Base-by-base conservation (phyloP, 2,113 vertebrate genomes). In the Scortum barcoo region DNA sequence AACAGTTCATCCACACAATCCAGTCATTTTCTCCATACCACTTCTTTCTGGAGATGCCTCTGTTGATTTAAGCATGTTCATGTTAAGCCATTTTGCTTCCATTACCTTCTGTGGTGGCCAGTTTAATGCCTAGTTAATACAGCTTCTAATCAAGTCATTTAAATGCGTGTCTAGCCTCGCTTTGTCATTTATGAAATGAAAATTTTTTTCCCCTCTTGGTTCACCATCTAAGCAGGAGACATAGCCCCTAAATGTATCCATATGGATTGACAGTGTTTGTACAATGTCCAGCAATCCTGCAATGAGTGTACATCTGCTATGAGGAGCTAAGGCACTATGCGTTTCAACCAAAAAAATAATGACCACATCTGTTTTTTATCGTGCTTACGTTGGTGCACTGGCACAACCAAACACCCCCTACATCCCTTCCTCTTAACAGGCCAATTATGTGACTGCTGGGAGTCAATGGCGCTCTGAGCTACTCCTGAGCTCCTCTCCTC, bases 401-500 rank as follows among this genome's bases (percentile, higher is more conserved):
- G 36, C 33, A 48, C 78, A 86, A 80, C 73, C 78, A 70, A 72
- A 70, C 79, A 57, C 11, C 81, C 62, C 75, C 11, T 19, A 5
- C 72, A 75, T 72, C 78, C 79, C 70, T 86, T 83, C 87, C 87
- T 93, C 91, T 93, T 88, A 93, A 93, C 89, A 78, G 90, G 70
- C 94, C 94, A 94, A 95, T 95, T 95, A 95, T 93, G 86, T 91
- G 86, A 91, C 93, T 91, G 89, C 88, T 91, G 83, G 85, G 81
- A 94, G 92, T 94, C 93, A 92, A 91, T 93, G 92, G 86, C 22
- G 24, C 86, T 90, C 78, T 74, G 83, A 87, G 79, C 87, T 90
- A 88, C 92, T 93, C 92, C 81, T 67, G 63, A 78, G 87, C 90
- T 93, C 86, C 87, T 94, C 92, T 92, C 78, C 72, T 92, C 87